phyloP scores from a whole-genome alignment of 1,140 invertebrate species.

The Parapsyche elsis region DNA sequence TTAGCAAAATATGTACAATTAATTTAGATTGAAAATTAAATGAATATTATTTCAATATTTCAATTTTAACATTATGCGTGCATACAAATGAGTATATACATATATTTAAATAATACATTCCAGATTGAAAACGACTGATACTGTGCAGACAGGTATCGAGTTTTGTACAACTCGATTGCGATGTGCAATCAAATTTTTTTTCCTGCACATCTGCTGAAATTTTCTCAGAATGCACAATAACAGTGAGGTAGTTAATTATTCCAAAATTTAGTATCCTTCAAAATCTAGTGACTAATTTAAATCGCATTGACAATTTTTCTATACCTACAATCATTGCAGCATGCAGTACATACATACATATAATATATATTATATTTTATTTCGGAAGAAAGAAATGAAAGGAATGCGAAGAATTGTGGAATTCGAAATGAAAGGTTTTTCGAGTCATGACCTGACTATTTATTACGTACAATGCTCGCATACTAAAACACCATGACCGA shows the following conservation, averaged over 20 bases:
- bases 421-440: constrained; percentile 11
- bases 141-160: neutral
- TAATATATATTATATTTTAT: neutral
- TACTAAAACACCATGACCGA: neutral
- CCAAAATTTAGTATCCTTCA: no score
- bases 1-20: no score
- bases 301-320: no score
- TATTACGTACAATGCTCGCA: neutral
- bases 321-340: no score
- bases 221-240: neutral
- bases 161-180: neutral
- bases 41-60: no score
- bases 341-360: no score
- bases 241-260: no score
- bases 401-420: neutral
- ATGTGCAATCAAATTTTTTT: constrained; percentile 5
- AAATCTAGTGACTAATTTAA: no score
- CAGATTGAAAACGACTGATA: neutral
- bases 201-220: neutral
- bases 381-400: neutral
- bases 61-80: no score
- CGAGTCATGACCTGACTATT: constrained; percentile 2
- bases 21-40: no score
- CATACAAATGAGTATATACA: no score
- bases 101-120: no score